Evolutionary conservation across 2,113 vertebrate species (phyloP), one percentile per base, ranked within the genome.

Genomic region (Dasypus novemcinctus): DNA sequence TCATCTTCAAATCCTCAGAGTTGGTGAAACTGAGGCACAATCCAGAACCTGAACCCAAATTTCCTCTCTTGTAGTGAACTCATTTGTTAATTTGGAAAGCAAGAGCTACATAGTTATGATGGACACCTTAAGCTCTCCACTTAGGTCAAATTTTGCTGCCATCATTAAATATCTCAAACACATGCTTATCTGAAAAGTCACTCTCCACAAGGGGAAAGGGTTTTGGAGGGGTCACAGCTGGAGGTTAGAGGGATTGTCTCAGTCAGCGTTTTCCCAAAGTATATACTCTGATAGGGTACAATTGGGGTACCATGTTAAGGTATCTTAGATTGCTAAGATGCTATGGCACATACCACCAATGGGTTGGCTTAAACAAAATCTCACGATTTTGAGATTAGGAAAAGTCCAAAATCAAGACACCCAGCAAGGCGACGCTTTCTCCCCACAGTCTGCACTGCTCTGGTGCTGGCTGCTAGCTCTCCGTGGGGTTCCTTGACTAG

Each of bases 151-250:
- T 89, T 95, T 87, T 80, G 75, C 4, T 76, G 90, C 49, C 31
- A 80, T 29, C 18, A 18, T 38, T 86, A 82, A 92, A 90, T 90
- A 43, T 84, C 90, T 87, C 76, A 93, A 84, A 87, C 23, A 59
- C 2, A 6, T 8, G 8, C 17, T 64, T 75, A 36, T 82, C 66
- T 78, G 87, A 69, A 96, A 88, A 71, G 21, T 54, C 7, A 66
- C 21, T 6, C 17, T 41, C 36, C 31, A 52, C 20, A 1, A 3
- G 27, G 25, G 29, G 20, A 91, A 78, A 41, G 33, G 31, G 10
- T 91, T 41, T 33, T 11, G 83, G 27, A 15, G 0, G 9, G 6
- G 18, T 74, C 57, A 69, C 5, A 72, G 61, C 11, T 41, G 8
- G 14, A 63, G 2, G 41, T 31, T 38, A 43, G 78, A 36, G 20